phyloP scores from a whole-genome alignment of 2,113 vertebrate genomes.

The Mirza zaza region DNA sequence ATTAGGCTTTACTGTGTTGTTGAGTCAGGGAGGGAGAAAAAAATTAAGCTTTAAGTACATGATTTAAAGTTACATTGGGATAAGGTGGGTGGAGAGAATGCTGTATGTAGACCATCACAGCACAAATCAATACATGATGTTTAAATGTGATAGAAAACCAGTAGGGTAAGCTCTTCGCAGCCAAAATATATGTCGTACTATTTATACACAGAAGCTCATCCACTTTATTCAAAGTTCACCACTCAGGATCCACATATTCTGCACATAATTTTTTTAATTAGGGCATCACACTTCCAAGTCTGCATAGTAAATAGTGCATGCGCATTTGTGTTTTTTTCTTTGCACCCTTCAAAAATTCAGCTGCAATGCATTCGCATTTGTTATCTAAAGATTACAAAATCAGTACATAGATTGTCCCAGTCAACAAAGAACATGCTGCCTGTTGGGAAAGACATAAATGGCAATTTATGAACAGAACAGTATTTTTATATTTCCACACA shows the following conservation, averaged over 20 bases:
- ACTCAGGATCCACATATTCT: background rate
- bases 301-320: background rate
- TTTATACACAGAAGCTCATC: background rate
- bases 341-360: no score
- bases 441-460: conserved; percentile 11
- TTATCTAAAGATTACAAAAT: conserved; percentile 14
- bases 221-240: conserved; percentile 3
- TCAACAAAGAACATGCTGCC: conserved; percentile 31
- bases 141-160: background rate
- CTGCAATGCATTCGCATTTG: background rate
- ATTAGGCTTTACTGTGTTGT: no score
- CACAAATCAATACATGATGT: background rate
- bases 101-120: background rate
- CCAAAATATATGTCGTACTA: background rate
- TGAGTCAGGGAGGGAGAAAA: no score
- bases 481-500: background rate
- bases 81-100: background rate
- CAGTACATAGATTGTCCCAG: background rate
- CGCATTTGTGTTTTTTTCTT: background rate
- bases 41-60: conserved; percentile 36
- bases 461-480: background rate
- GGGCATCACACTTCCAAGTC: background rate
- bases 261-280: conserved; percentile 21
- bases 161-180: background rate
- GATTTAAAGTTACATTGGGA: conserved; percentile 14